Evolutionary conservation across 2,113 vertebrate genomes (phyloP).

Genomic region (Lipophrys pholis): DNA sequence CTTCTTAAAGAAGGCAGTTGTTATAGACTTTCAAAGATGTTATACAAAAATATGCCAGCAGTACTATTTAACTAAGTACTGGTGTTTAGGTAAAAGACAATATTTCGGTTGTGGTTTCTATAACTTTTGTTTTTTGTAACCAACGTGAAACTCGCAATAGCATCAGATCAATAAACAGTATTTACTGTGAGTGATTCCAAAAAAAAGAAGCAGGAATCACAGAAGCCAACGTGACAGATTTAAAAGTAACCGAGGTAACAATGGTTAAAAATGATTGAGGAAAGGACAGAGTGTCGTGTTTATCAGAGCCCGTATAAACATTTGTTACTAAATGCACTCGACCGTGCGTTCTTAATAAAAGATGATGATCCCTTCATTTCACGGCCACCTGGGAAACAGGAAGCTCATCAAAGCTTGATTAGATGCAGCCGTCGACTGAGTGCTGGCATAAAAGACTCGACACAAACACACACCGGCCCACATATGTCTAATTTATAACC

Average conservation of each 20-base stretch:
- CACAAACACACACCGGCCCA: slow-evolving; percentile 39
- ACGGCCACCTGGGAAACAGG: slow-evolving; percentile 68
- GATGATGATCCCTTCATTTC: slow-evolving; percentile 67
- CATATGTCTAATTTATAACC: slow-evolving; percentile 67
- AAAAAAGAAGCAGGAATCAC: too few relatives aligned
- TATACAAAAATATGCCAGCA: too few relatives aligned
- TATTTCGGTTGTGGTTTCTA: too few relatives aligned
- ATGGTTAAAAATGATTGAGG: neutral
- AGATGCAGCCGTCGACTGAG: slow-evolving; percentile 52
- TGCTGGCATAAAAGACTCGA: slow-evolving; percentile 13
- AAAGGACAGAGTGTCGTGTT: slow-evolving; percentile 17
- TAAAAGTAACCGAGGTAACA: neutral
- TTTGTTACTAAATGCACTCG: slow-evolving; percentile 50
- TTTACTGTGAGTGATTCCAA: too few relatives aligned
- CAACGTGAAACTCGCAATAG: too few relatives aligned
- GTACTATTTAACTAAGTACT: too few relatives aligned
- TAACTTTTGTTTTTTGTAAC: too few relatives aligned
- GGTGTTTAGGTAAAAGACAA: too few relatives aligned
- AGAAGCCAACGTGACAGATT: neutral
- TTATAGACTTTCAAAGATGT: too few relatives aligned
- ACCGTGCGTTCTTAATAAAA: slow-evolving; percentile 62
- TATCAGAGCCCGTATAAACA: slow-evolving; percentile 28
- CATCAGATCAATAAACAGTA: too few relatives aligned
- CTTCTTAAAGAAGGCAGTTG: too few relatives aligned
- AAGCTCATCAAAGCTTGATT: slow-evolving; percentile 78